Base-by-base conservation (phyloP, 2,888 invertebrate species). In the Caprella mutica region DNA sequence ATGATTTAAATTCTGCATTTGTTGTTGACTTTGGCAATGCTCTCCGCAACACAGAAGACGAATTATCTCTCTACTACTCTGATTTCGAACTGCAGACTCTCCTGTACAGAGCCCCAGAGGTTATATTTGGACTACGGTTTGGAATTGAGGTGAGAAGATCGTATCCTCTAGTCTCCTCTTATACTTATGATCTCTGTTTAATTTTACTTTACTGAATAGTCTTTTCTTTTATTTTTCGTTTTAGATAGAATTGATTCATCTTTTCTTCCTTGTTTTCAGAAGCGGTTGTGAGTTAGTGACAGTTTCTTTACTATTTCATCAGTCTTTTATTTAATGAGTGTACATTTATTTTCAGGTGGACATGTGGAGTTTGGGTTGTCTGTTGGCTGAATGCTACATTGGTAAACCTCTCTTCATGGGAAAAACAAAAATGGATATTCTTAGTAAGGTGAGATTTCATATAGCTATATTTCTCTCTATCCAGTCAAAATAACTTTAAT, bases 21-120 rank as follows among this genome's bases (percentile, higher is more conserved):
- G 64, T 64, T 14, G 60, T 64, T 29, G 64, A 64, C 33, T 64
- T 64, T 40, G 64, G 64, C 2, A 64, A 64, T 51, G 64, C 64
- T 19, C 56, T 64, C 1, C 55, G 64, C 27, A 64, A 64, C 51
- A 64, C 64, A 21, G 64, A 64, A 33, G 64, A 64, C 42, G 64
- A 64, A 44, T 54, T 64, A 17, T 64, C 64, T 35, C 60, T 64
- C 24, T 64, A 64, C 33, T 64, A 64, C 35, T 56, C 64, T 23
- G 64, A 64, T 33, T 64, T 64, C 51, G 64, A 64, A 46, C 56
- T 64, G 27, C 64, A 64, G 38, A 64, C 64, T 14, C 46, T 64
- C 12, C 48, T 60, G 12, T 64, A 64, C 51, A 60, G 64, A 58
- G 64, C 64, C 43, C 64, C 64, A n/a, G 64, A 64, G 52, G 64